Evolutionary conservation across 64 coral and sea anemone species (phyloP).

Genomic region (Orbicella faveolata): DNA sequence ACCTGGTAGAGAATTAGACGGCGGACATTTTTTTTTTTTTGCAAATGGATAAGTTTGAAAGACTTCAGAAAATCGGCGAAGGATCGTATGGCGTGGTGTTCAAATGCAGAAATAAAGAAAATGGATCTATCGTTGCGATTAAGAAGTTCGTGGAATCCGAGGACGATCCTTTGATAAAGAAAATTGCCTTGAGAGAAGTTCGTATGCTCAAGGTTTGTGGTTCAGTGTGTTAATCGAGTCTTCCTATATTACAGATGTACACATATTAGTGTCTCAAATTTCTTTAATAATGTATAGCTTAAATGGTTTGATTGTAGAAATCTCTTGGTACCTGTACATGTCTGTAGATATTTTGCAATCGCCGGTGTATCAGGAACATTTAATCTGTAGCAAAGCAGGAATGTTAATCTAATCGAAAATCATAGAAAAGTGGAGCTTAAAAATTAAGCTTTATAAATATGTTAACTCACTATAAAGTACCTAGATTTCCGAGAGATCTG

Average conservation of each 20-base stretch:
- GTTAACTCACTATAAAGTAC: too few relatives aligned
- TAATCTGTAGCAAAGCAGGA: background rate
- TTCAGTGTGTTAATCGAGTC: background rate
- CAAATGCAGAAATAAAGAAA: conserved; percentile 95
- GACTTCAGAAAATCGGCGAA: conserved; percentile 94
- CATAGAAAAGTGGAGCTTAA: background rate
- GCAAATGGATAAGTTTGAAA: conserved; percentile 96
- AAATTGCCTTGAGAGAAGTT: conserved; percentile 95
- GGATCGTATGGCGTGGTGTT: conserved; percentile 98
- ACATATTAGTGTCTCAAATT: background rate
- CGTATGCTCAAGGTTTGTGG: conserved; percentile 87
- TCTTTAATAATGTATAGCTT: background rate
- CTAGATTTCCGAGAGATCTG: too few relatives aligned
- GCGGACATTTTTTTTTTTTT: background rate
- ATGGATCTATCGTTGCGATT: conserved; percentile 96
- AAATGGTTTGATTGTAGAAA: background rate
- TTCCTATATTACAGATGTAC: background rate
- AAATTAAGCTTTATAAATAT: background rate
- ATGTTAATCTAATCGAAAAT: conserved; percentile 14
- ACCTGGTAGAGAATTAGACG: background rate
- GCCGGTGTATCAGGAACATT: background rate
- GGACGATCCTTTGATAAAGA: conserved; percentile 92
- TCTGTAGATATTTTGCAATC: background rate
- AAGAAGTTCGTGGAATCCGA: conserved; percentile 98
- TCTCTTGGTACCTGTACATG: background rate